Evolutionary conservation across 1,140 invertebrate genomes (phyloP).

Genomic region (Brachionus manjavacas): DNA sequence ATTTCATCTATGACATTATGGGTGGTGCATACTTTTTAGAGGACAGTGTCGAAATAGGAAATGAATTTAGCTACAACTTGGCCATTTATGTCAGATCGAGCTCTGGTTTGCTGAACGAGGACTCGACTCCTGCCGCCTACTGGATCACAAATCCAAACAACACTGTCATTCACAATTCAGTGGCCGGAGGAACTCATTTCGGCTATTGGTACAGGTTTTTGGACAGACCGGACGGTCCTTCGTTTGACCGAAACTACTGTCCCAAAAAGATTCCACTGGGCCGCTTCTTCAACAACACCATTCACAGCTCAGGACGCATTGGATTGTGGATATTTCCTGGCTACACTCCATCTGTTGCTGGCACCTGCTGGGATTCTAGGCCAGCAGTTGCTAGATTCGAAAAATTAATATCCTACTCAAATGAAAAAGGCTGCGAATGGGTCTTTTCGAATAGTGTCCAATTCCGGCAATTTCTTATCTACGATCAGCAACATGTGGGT

Average conservation of each 20-base stretch:
- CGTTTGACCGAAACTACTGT: constrained; percentile 47
- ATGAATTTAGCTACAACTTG: constrained; percentile 52
- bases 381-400: constrained; percentile 42
- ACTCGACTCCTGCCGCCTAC: constrained; percentile 51
- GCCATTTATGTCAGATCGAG: constrained; percentile 50
- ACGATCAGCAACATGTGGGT: constrained; percentile 49
- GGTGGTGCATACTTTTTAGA: constrained; percentile 56
- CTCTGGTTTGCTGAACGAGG: constrained; percentile 54
- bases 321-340: constrained; percentile 53
- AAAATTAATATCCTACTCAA: constrained; percentile 43
- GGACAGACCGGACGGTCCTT: constrained; percentile 52
- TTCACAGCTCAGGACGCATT: constrained; percentile 53
- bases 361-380: not conserved
- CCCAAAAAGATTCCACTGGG: constrained; percentile 48
- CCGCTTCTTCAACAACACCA: constrained; percentile 51
- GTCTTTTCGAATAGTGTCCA: constrained; percentile 50
- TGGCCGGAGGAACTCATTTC: constrained; percentile 54
- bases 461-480: constrained; percentile 47
- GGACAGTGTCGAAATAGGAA: constrained; percentile 55
- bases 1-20: constrained; percentile 48
- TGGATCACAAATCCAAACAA: constrained; percentile 55
- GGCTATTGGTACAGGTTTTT: constrained; percentile 54
- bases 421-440: constrained; percentile 47
- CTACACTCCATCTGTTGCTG: constrained; percentile 46
- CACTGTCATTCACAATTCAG: constrained; percentile 49